Conservation (phyloP, 2,113 vertebrate genomes). For the Saccopteryx bilineata region DNA sequence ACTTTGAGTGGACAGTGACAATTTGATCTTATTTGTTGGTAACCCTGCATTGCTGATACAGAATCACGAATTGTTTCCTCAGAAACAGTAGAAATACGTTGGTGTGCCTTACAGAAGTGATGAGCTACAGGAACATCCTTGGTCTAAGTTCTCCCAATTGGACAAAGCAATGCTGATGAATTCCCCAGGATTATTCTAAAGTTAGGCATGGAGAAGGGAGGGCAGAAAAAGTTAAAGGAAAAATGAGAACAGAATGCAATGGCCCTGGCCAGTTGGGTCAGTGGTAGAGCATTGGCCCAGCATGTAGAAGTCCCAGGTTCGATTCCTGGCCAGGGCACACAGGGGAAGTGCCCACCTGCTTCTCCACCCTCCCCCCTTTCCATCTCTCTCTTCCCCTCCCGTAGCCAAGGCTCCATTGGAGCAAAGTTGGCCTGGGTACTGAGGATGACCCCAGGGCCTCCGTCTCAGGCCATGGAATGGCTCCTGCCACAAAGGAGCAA, state of each 20-base stretch:
- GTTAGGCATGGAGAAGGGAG: background rate
- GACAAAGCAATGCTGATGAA: background rate
- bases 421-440: no score
- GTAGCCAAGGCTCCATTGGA: no score
- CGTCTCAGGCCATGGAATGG: no score
- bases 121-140: background rate
- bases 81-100: constrained; percentile 23
- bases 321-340: no score
- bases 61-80: background rate
- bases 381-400: no score
- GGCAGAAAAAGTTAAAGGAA: constrained; percentile 26
- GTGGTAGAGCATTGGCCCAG: no score
- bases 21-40: background rate
- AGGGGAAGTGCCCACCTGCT: no score
- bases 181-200: background rate
- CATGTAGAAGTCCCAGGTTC: no score
- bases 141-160: background rate
- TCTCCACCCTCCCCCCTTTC: no score
- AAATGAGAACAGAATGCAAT: background rate
- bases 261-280: no score
- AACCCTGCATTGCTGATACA: background rate
- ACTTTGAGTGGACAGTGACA: background rate
- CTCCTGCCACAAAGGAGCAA: no score
- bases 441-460: no score
- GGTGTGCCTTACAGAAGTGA: constrained; percentile 1